A percentile compares a stretch with the other conserved stretches of the same genome.
Conservation (phyloP, 2,113 vertebrate genomes). For the Lipophrys pholis region DNA sequence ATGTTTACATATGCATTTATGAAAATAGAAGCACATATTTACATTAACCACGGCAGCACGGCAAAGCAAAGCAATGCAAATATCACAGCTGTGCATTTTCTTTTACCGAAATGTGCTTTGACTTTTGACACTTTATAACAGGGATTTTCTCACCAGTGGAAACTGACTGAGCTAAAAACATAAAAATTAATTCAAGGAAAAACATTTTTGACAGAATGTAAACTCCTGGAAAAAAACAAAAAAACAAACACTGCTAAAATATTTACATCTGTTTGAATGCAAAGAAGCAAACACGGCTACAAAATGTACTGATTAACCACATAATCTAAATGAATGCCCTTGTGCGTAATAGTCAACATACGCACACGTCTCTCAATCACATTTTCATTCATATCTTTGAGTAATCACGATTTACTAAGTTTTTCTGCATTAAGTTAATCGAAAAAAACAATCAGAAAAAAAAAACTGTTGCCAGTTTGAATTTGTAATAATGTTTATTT, state of each 20-base stretch:
- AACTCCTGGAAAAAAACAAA: background rate
- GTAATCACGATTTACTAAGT: conserved; percentile 2
- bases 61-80: background rate
- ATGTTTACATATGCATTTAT: background rate
- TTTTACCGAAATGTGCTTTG: background rate
- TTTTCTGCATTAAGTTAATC: conserved; percentile 6
- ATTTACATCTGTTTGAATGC: too few species aligned
- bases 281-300: too few species aligned
- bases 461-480: too few species aligned
- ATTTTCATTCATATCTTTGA: too few species aligned
- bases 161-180: background rate
- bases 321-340: too few species aligned
- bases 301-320: too few species aligned
- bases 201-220: background rate
- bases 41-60: background rate
- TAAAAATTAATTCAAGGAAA: background rate
- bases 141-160: background rate
- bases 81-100: background rate
- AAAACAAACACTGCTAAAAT: too few species aligned
- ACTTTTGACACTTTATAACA: background rate
- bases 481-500: too few species aligned
- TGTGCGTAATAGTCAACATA: too few species aligned
- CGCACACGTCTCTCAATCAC: too few species aligned
- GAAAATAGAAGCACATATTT: background rate
- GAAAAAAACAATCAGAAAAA: conserved; percentile 6